Conservation (phyloP, 1,140 invertebrate species). For the Gonatopus flavifemur region DNA sequence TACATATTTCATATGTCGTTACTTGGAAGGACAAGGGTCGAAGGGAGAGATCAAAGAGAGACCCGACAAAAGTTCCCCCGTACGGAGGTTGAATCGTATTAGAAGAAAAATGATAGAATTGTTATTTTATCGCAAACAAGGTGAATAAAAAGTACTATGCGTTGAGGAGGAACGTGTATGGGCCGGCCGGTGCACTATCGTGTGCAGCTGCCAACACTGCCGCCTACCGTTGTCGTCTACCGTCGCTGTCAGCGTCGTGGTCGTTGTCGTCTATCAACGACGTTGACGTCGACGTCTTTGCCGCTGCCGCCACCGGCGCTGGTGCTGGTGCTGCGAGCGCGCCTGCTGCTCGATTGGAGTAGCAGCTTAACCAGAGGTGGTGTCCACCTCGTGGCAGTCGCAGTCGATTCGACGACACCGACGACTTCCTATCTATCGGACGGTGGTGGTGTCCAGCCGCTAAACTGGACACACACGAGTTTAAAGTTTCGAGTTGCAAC, state of each 20-base stretch:
- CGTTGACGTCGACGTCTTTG: conserved; percentile 1
- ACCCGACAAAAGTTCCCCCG: no score
- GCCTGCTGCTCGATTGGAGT: no score
- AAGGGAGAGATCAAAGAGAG: no score
- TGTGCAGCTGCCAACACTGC: conserved; percentile 26
- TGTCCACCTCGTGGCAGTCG: conserved; percentile 33
- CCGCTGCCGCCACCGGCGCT: conserved; percentile 3
- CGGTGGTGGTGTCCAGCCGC: conserved; percentile 33
- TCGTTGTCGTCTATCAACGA: background rate
- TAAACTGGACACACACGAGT: conserved; percentile 23
- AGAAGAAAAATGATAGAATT: no score
- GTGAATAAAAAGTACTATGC: no score
- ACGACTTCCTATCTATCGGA: conserved; percentile 33
- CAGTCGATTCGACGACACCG: no score
- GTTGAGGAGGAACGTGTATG: no score
- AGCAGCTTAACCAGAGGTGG: no score
- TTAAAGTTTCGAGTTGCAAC: conserved; percentile 15
- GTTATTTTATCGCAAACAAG: no score
- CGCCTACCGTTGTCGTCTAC: conserved; percentile 6
- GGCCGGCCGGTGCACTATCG: conserved; percentile 32
- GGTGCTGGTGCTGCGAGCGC: conserved; percentile 20
- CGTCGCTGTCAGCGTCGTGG: background rate
- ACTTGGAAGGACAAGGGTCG: no score
- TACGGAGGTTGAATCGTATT: no score
- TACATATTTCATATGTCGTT: no score